These are phyloP conservation scores for Myotis vivesi DNA, from an alignment of 2,797 vertebrate species.

Conservation along the genomic window DNA sequence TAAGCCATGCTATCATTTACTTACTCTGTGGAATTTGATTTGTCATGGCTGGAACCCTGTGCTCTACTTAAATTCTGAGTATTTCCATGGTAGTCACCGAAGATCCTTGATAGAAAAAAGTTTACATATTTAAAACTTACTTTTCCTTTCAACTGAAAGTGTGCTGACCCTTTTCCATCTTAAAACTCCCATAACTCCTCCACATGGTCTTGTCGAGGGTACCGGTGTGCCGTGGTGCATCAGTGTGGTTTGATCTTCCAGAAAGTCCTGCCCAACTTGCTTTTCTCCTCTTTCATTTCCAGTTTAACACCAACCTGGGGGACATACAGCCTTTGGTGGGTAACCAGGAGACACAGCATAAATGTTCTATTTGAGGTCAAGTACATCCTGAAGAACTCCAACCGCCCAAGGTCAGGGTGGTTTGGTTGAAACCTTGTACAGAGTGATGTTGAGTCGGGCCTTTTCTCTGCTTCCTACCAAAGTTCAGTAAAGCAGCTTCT, in stretches of 20 bases:
- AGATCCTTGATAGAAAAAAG: neutral
- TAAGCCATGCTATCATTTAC: neutral
- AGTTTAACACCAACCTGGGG: neutral
- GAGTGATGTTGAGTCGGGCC: neutral
- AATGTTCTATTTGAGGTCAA: neutral
- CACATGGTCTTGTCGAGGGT: neutral
- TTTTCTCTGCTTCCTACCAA: neutral
- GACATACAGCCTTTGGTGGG: neutral
- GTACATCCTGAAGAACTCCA: neutral
- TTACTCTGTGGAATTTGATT: neutral
- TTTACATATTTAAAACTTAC: neutral
- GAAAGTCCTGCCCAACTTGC: neutral
- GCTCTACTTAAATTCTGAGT: neutral
- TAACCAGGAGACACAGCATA: neutral
- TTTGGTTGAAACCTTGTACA: fast-evolving
- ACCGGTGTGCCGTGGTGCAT: neutral
- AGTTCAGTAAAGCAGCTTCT: neutral
- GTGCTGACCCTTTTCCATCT: neutral
- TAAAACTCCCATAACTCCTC: neutral
- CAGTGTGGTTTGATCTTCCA: neutral
- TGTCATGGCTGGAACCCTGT: neutral
- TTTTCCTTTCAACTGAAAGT: neutral
- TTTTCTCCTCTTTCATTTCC: neutral
- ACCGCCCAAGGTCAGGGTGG: neutral
- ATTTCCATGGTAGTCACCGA: neutral